Evolutionary conservation across 1,140 invertebrate species (phyloP).

Genomic region (Olivierus martensii): DNA sequence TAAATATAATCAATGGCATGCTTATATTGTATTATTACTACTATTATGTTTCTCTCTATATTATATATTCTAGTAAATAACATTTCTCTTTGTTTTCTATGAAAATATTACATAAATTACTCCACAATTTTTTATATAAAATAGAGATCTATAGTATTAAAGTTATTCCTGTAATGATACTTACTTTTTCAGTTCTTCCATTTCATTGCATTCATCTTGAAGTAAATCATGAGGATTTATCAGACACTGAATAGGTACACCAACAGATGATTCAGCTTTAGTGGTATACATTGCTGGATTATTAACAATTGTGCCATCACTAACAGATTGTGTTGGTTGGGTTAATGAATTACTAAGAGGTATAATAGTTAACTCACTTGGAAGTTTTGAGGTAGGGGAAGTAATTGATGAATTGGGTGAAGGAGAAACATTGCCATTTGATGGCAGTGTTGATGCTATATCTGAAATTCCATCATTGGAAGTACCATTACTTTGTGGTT

Average conservation of each 20-base stretch:
- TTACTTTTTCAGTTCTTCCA: slow-evolving; percentile 24
- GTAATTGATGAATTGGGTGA: slow-evolving; percentile 15
- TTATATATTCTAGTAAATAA: too few species aligned
- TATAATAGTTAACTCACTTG: slow-evolving; percentile 18
- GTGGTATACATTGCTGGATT: not conserved
- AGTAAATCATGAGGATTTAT: slow-evolving; percentile 21
- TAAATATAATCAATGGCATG: too few species aligned
- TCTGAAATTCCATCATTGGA: slow-evolving; percentile 9
- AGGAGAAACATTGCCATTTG: slow-evolving; percentile 14
- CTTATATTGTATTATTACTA: too few species aligned
- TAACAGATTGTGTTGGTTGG: not conserved
- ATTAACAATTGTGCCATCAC: not conserved
- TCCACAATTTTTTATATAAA: too few species aligned
- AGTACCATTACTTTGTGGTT: slow-evolving; percentile 15
- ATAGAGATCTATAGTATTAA: too few species aligned
- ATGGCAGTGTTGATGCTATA: not conserved
- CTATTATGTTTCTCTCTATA: too few species aligned
- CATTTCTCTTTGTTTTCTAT: too few species aligned
- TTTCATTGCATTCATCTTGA: slow-evolving; percentile 21
- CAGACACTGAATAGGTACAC: slow-evolving; percentile 18
- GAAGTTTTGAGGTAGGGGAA: slow-evolving; percentile 18
- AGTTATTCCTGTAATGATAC: slow-evolving; percentile 3
- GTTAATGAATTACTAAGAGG: slow-evolving; percentile 15
- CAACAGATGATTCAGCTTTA: too few species aligned
- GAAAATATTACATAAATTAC: too few species aligned